Base-by-base conservation (phyloP, 1,140 invertebrate species). In the Pogonus chalceus region DNA sequence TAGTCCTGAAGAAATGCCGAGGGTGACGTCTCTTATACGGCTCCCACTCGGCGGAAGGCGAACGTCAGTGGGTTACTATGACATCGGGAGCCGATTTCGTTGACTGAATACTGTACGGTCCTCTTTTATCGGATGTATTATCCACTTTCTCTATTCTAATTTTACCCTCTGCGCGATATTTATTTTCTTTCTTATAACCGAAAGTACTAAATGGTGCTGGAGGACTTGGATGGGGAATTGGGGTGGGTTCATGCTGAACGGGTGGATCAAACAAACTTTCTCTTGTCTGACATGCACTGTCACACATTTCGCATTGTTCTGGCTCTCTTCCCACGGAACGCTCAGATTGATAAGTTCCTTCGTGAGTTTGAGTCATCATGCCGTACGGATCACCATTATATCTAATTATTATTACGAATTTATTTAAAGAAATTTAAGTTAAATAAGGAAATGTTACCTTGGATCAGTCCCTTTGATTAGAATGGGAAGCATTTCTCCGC, bases 1-100 rank as follows among this genome's bases (percentile, higher is more conserved):
- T 54, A 7, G 65, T 68, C 43, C 61, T 59, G 49, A 66, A 47
- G 51, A 62, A 62, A 23, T 70, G 70, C 65, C 73, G 76, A 60
- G 76, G 77, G 68, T 75, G 71, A 60, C 78, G 70, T 62, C 76
- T 69, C 56, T 70, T 72, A 62, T 78, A 79, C 24, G 76, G 76
- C 65, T 79, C 76, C 76, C 77, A 79, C 65, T 76, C 68, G 58
- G 59, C 64, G 57, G 61, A 67, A 66, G 70, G 67, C 63, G 64
- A 56, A 50, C 76, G 80, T 87, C 83, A 88, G 79, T 87, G 85
- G 16, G 84, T 86, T 60, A 87, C 85, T 60, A 91, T 89, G 52
- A 91, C 88, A 66, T 92, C 89, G 18, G 88, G 88, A 1, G 88
- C 88, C 43, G 88, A 90, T 65, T 90, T 88, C 10, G 84, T 87